phyloP scores from a whole-genome alignment of 2,113 vertebrate genomes.

The Halichoerus grypus region DNA sequence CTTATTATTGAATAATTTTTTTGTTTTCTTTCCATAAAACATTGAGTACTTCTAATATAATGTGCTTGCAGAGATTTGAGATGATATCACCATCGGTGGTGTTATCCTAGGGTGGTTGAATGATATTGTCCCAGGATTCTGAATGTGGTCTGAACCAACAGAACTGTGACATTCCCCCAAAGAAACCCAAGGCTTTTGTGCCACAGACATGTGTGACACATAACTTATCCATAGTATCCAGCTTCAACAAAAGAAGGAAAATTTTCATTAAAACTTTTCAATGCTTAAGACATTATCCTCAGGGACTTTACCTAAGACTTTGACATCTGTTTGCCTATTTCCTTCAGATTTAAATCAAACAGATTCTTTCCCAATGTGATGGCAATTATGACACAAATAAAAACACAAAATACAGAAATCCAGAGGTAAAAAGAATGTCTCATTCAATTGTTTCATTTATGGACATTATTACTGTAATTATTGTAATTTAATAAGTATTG shows the following conservation, averaged over 20 bases:
- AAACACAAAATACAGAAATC: not conserved
- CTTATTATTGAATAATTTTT: not conserved
- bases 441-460: not conserved
- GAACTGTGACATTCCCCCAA: not conserved
- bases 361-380: not conserved
- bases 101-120: not conserved
- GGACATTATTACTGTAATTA: not conserved
- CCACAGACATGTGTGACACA: not conserved
- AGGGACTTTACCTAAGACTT: not conserved
- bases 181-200: not conserved
- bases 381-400: not conserved
- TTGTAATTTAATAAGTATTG: not conserved
- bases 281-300: not conserved
- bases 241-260: not conserved
- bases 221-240: not conserved
- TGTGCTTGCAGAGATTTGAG: not conserved
- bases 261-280: not conserved
- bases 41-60: not conserved
- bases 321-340: not conserved
- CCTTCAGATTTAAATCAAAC: not conserved
- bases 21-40: conserved; percentile 45
- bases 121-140: not conserved
- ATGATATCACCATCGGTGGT: not conserved
- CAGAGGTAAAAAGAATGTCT: not conserved
- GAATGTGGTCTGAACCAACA: not conserved